Conservation (phyloP, 2,113 vertebrate species). For the Dryoscopus gambensis region DNA sequence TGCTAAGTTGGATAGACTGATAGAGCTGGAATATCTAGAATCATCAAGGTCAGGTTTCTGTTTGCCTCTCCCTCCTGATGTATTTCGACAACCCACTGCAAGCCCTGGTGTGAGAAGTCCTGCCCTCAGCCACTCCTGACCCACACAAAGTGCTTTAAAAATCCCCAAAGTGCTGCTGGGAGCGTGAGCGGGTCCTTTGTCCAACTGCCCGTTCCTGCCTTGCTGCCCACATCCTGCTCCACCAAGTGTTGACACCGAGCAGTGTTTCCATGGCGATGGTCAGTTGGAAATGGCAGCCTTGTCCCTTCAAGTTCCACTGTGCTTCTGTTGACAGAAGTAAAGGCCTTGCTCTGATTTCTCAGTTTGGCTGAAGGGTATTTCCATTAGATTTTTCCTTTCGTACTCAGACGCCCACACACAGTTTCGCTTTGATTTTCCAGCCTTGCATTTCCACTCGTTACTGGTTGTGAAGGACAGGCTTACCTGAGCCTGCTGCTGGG, state of each 20-base stretch:
- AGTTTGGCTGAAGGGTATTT: slow-evolving; percentile 39
- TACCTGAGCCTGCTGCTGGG: background rate
- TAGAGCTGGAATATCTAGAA: background rate
- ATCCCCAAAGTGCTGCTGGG: background rate
- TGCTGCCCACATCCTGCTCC: background rate
- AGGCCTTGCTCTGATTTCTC: slow-evolving; percentile 52
- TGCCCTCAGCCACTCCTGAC: background rate
- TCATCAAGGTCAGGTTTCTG: background rate
- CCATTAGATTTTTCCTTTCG: slow-evolving; percentile 29
- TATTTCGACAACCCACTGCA: fast-evolving
- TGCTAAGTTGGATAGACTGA: background rate
- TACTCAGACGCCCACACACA: slow-evolving; percentile 7
- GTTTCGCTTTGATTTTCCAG: background rate
- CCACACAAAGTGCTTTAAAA: background rate
- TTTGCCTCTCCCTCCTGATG: background rate
- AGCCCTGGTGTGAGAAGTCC: background rate
- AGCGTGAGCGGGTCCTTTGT: fast-evolving
- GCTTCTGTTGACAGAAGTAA: slow-evolving; percentile 46
- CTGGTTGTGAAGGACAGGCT: background rate
- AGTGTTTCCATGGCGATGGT: slow-evolving; percentile 70
- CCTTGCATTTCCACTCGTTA: background rate
- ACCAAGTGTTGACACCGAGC: slow-evolving; percentile 19
- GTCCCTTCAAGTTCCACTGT: slow-evolving; percentile 21
- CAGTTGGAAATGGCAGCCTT: slow-evolving; percentile 45
- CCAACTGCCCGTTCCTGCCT: background rate